A percentile compares a stretch with the other conserved stretches of the same genome.
These are phyloP conservation scores for Parauchenoglanis punctatus DNA, from an alignment of 2,797 vertebrate genomes.

Conservation along the genomic window DNA sequence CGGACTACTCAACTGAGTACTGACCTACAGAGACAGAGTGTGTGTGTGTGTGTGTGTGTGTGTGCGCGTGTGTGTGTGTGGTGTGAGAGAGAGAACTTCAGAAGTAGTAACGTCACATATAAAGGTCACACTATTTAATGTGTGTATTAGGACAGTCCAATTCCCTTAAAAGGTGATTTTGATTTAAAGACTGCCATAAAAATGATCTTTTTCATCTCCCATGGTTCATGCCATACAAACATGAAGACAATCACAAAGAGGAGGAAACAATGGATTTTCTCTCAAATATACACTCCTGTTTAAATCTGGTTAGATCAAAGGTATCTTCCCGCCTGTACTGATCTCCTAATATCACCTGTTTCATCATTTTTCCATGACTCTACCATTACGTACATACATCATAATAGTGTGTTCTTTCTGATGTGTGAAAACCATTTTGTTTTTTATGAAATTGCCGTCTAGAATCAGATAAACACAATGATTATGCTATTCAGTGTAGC, in stretches of 20 bases:
- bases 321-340: neutral
- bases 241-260: neutral
- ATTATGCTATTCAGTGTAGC: neutral
- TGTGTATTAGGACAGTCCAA: neutral
- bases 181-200: neutral
- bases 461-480: neutral
- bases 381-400: neutral
- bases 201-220: neutral
- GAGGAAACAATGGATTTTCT: neutral
- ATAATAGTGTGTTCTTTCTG: neutral
- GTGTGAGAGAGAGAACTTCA: neutral
- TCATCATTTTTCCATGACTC: neutral
- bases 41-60: neutral
- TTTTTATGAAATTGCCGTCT: neutral
- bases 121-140: neutral
- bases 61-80: too few relatives aligned
- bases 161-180: neutral
- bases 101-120: neutral
- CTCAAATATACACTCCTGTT: neutral
- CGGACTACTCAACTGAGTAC: conserved; percentile 88
- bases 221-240: neutral
- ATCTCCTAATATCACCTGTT: neutral
- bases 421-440: neutral
- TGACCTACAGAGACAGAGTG: conserved; percentile 74
- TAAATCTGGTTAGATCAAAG: neutral